Conservation (phyloP, 2,888 invertebrate species). For the Diaprepes abbreviatus region DNA sequence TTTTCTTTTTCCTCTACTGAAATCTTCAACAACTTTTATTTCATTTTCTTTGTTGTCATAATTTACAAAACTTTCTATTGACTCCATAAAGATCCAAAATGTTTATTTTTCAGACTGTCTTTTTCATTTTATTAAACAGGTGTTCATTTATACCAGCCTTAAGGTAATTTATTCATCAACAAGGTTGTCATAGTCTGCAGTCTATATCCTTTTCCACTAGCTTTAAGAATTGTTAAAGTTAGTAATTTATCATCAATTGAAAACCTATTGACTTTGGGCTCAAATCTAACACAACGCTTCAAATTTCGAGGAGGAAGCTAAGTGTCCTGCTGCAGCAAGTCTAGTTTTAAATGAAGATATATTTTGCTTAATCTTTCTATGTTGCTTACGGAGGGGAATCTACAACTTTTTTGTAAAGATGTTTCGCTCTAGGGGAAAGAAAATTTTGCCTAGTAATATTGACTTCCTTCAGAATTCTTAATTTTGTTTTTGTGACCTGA, state of each 20-base stretch:
- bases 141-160: slow-evolving; percentile 19
- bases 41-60: background rate
- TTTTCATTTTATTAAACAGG: slow-evolving; percentile 8
- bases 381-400: too few relatives aligned
- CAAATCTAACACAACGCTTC: slow-evolving; percentile 6
- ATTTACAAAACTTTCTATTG: background rate
- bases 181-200: slow-evolving; percentile 11
- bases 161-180: slow-evolving; percentile 15
- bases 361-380: too few relatives aligned
- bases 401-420: too few relatives aligned
- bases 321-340: too few relatives aligned
- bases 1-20: background rate
- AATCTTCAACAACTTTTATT: background rate
- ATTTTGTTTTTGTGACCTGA: too few relatives aligned
- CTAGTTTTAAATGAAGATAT: too few relatives aligned
- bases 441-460: too few relatives aligned
- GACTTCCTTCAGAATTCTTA: too few relatives aligned
- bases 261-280: slow-evolving; percentile 16
- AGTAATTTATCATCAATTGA: slow-evolving; percentile 6
- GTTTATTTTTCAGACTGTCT: background rate
- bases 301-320: too few relatives aligned
- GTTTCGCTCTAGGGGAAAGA: too few relatives aligned
- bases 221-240: slow-evolving; percentile 8
- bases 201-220: slow-evolving; percentile 27
- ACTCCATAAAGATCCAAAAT: background rate